phyloP scores from a whole-genome alignment of 2,888 invertebrate genomes.

The Drosophila greeni region DNA sequence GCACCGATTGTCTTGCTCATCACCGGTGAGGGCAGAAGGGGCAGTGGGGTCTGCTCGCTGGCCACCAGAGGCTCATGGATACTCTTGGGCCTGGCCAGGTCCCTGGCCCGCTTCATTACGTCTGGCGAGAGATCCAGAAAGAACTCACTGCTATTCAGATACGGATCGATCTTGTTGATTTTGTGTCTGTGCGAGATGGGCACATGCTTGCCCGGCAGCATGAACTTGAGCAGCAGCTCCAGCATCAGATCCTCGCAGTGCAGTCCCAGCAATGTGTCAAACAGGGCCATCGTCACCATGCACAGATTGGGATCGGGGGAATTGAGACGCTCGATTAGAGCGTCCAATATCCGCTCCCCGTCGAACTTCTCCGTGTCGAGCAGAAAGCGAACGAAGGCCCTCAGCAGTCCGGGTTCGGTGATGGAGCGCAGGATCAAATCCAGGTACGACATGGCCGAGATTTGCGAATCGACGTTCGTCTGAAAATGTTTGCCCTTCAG shows the following conservation, averaged over 20 bases:
- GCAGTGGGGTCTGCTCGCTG: conserved; percentile 35
- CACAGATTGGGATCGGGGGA: conserved; percentile 88
- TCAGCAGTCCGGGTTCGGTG: conserved; percentile 89
- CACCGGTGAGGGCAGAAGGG: conserved; percentile 70
- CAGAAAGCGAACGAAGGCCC: conserved; percentile 91
- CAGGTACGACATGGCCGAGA: conserved; percentile 95
- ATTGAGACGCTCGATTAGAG: conserved; percentile 88
- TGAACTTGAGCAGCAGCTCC: conserved; percentile 91
- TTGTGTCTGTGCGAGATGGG: conserved; percentile 86
- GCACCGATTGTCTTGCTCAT: conserved; percentile 79
- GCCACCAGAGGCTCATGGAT: conserved; percentile 51
- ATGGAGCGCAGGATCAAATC: conserved; percentile 93
- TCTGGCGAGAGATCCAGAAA: conserved; percentile 86
- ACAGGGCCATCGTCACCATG: conserved; percentile 92
- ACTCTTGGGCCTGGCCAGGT: conserved; percentile 74
- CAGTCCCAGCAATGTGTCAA: conserved; percentile 92
- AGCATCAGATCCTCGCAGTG: conserved; percentile 98
- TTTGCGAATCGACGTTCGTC: conserved; percentile 92
- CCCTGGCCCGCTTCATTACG: conserved; percentile 77
- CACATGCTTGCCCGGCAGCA: conserved; percentile 89
- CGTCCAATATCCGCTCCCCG: conserved; percentile 88
- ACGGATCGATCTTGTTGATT: conserved; percentile 85
- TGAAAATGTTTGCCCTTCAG: conserved; percentile 82
- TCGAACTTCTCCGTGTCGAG: conserved; percentile 90
- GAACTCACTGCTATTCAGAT: conserved; percentile 86